Evolutionary conservation across 2,797 vertebrate species (phyloP).

Genomic region (Chloroceryle amazona): DNA sequence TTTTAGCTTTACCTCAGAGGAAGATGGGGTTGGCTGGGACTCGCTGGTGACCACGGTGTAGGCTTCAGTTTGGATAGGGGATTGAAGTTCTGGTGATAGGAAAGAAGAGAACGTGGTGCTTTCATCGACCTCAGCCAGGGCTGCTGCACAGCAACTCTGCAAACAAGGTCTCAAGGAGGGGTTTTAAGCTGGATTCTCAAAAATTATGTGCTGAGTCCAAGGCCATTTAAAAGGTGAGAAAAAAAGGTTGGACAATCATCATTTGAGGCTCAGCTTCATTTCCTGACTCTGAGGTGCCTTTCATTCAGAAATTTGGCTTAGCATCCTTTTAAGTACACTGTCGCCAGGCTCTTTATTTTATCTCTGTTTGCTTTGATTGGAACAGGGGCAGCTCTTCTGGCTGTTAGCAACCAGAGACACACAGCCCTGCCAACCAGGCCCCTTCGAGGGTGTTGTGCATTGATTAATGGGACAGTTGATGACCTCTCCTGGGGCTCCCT

Average conservation of each 20-base stretch:
- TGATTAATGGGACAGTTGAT: not conserved
- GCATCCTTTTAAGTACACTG: not conserved
- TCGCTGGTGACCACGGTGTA: accelerated
- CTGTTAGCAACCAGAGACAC: not conserved
- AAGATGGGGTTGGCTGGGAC: not conserved
- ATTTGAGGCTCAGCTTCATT: not conserved
- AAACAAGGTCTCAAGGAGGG: not conserved
- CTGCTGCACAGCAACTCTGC: not conserved
- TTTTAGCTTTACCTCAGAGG: not conserved
- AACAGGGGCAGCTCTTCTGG: not conserved
- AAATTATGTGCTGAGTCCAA: not conserved
- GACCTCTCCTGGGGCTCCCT: not conserved
- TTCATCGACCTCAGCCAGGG: not conserved
- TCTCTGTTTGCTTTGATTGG: not conserved
- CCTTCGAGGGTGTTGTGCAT: not conserved
- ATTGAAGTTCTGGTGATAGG: not conserved
- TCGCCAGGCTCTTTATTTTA: not conserved
- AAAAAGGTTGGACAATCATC: not conserved
- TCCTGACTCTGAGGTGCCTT: not conserved
- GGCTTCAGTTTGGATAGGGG: not conserved
- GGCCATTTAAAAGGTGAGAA: not conserved
- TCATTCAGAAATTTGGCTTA: not conserved
- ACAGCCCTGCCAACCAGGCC: not conserved
- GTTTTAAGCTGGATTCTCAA: not conserved
- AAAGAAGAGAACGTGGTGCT: not conserved